Percentiles rank a stretch among this genome's conserved stretches.
Conservation (phyloP, 2,113 vertebrate genomes). For the Chaenocephalus aceratus region DNA sequence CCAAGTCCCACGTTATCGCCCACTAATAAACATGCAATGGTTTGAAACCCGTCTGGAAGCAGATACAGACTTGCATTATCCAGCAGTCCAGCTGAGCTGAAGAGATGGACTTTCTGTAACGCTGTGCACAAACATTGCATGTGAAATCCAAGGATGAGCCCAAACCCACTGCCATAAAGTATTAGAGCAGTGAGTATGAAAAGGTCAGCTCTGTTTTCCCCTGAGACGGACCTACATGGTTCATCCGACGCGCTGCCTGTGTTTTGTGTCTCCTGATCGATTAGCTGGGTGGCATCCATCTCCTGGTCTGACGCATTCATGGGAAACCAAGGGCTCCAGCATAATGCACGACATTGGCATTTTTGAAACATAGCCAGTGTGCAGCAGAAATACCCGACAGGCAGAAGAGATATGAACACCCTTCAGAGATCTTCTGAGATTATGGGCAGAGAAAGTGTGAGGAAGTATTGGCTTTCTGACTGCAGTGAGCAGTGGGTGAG, state of each 20-base stretch:
- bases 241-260: constrained; percentile 35
- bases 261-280: constrained; percentile 43
- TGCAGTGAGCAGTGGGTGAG: constrained; percentile 24
- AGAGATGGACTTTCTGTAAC: constrained; percentile 47
- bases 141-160: constrained; percentile 52
- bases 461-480: constrained; percentile 12
- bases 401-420: constrained; percentile 14
- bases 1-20: constrained; percentile 60
- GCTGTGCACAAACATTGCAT: constrained; percentile 46
- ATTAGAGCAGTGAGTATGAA: constrained; percentile 68
- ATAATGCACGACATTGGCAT: constrained; percentile 23
- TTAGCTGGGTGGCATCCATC: constrained; percentile 49
- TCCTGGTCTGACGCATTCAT: constrained; percentile 35
- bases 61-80: constrained; percentile 49
- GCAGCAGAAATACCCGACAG: constrained; percentile 11
- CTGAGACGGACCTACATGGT: constrained; percentile 37
- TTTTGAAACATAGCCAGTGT: constrained; percentile 36
- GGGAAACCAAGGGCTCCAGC: constrained; percentile 27
- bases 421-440: constrained; percentile 32
- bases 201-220: constrained; percentile 66
- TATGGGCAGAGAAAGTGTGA: constrained; percentile 20
- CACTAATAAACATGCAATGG: constrained; percentile 71
- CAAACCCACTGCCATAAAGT: constrained; percentile 53
- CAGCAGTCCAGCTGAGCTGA: constrained; percentile 39
- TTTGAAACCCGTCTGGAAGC: constrained; percentile 55